Percentiles rank a stretch among this genome's conserved stretches.
Evolutionary conservation across 2,113 vertebrate species (phyloP).

Genomic region (Blennius ocellaris): DNA sequence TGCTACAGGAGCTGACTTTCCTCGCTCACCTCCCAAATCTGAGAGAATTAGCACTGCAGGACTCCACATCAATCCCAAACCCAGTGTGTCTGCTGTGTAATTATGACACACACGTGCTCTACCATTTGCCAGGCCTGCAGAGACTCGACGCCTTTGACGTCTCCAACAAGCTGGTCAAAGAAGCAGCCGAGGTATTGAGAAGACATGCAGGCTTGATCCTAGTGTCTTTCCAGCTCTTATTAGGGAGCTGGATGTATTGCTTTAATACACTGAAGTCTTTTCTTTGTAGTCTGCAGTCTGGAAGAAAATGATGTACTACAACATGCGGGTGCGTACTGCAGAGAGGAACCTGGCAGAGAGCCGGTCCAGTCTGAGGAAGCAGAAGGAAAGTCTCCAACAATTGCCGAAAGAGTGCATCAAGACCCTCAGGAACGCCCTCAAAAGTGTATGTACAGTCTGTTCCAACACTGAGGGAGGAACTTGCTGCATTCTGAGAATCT

Average conservation of each 20-base stretch:
- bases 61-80: slow-evolving; percentile 86
- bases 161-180: slow-evolving; percentile 86
- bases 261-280: background rate
- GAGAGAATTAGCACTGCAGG: slow-evolving; percentile 86
- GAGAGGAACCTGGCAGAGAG: slow-evolving; percentile 83
- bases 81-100: slow-evolving; percentile 90
- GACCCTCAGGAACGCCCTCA: slow-evolving; percentile 80
- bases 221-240: too few relatives aligned
- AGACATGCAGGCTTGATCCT: background rate
- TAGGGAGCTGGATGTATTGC: too few relatives aligned
- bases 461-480: background rate
- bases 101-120: slow-evolving; percentile 89
- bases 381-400: slow-evolving; percentile 79
- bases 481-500: too few relatives aligned
- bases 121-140: slow-evolving; percentile 88
- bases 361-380: slow-evolving; percentile 79
- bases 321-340: slow-evolving; percentile 86
- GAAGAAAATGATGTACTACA: slow-evolving; percentile 94
- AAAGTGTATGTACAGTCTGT: slow-evolving; percentile 82
- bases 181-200: slow-evolving; percentile 83
- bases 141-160: slow-evolving; percentile 88
- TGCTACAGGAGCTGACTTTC: slow-evolving; percentile 86
- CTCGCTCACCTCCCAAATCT: slow-evolving; percentile 82
- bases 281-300: slow-evolving; percentile 84
- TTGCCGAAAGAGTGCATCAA: slow-evolving; percentile 85